Evolutionary conservation across 2,113 vertebrate genomes (phyloP), one percentile per base, ranked within the genome.

Genomic region (Hiodon alosoides): DNA sequence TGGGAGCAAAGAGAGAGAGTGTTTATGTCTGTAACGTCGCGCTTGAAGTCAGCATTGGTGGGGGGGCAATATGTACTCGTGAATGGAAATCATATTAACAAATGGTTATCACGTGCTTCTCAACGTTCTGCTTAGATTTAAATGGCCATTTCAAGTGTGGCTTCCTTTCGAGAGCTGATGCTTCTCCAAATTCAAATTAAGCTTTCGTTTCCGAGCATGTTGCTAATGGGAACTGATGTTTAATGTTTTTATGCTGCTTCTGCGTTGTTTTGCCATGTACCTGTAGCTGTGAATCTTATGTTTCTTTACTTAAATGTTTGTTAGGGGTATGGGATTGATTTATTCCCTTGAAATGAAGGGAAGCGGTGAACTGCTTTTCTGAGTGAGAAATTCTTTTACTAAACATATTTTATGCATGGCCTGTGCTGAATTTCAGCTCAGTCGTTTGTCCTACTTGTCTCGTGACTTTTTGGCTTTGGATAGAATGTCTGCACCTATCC

Each of bases 211-310:
- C 31, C 52, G 8, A 78, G 64, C 13, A 50, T 47, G 2, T 71
- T 76, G 78, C 75, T 70, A 76, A n/a, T 50, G 76, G 76, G 77
- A 80, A 76, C 79, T 54, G 50, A 64, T 68, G 75, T 69, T 46
- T 82, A 70, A 77, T 72, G 61, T 77, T 66, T 70, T 80, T 80
- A 83, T 81, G 84, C 79, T 82, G 76, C 70, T 65, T 76, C 46
- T 31, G 54, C 52, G 54, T 71, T 67, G 14, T 68, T 57, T 74
- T 53, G 16, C 57, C 77, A 74, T 54, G 17, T 7, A 46, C 4
- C 1, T 75, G 62, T 64, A 31, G 52, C n/a, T 57, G 4, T 69
- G 31, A 76, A 66, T 61, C 67, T 7, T 2, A 1, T 76, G 53
- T 77, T 73, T 73, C 57, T 78, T 50, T 79, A 75, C 54, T 13